Evolutionary conservation across 2,888 invertebrate genomes (phyloP), one percentile per base, ranked within the genome.

Genomic region (Amphipyra tragopoginis): DNA sequence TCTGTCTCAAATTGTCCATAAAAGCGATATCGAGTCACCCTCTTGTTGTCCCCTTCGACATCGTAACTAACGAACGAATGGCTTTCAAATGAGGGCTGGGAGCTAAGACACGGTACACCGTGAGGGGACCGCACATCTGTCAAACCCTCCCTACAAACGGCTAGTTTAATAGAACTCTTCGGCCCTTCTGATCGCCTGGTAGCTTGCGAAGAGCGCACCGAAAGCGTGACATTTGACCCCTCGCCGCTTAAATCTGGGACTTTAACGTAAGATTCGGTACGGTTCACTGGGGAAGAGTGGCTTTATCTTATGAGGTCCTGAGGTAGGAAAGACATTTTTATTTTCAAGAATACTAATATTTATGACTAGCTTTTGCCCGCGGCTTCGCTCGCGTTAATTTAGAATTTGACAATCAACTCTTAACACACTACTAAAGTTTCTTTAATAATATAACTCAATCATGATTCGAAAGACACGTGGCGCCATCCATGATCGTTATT

Each of bases 51-150:
- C 86, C 86, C 82, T 79, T 72, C 65, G 57, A 83, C 78, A 73
- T 84, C 86, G 87, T 89, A 87, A 87, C 87, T 89, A 90, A 89
- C 89, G 86, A 88, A 84, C 85, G 83, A 86, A 79, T 80, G 72
- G 80, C 72, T 77, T 75, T 77, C 80, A 70, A 79, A 79, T 80
- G 75, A 77, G 77, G 70, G 77, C 75, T 58, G 69, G 74, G 73
- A 66, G 62, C 74, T 63, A 65, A 79, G 78, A 72, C 63, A 66
- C 65, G 75, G 73, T 65, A 69, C 64, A 72, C 67, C 48, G 60
- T 64, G 66, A 77, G 66, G 83, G 83, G 83, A 79, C 71, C 74
- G 69, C 79, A 76, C 83, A 83, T 83, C 83, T 83, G 83, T 81
- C 80, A 79, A 59, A 73, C 64, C 70, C 77, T 77, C 83, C 75